Percentiles rank a stretch among this genome's conserved stretches.
Conservation (phyloP, 1,140 invertebrate species). For the Theocolax elegans region DNA sequence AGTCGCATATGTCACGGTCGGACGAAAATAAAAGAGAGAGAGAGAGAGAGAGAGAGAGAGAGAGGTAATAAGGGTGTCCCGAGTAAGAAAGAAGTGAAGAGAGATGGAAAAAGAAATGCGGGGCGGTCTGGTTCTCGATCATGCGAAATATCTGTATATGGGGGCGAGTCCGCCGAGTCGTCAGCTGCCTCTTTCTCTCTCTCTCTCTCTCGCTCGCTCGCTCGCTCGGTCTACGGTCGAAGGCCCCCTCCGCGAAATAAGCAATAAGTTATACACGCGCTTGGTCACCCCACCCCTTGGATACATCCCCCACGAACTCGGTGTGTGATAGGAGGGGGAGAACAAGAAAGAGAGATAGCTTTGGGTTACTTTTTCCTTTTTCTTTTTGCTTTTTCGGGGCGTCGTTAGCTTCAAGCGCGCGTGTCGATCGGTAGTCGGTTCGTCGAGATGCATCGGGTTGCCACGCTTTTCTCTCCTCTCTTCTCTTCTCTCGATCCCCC, state of each 20-base stretch:
- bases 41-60: not conserved
- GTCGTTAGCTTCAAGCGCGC: slow-evolving; percentile 43
- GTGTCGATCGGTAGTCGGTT: slow-evolving; percentile 52
- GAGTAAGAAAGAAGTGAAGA: not conserved
- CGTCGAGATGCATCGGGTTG: slow-evolving; percentile 50
- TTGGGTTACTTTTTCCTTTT: no score
- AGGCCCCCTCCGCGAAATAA: slow-evolving; percentile 62
- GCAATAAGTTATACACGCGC: slow-evolving; percentile 65
- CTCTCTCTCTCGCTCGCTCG: slow-evolving; percentile 20
- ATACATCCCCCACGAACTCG: no score
- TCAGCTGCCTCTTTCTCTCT: slow-evolving; percentile 61
- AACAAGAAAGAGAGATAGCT: no score
- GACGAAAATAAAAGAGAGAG: not conserved
- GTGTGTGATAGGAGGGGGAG: no score
- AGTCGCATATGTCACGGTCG: not conserved
- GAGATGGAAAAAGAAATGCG: not conserved
- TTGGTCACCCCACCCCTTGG: slow-evolving; percentile 44
- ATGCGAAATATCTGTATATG: slow-evolving; percentile 63
- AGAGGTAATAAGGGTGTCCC: no score
- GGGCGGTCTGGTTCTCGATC: slow-evolving; percentile 55
- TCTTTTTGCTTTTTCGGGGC: no score
- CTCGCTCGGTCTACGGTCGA: no score
- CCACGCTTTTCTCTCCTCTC: slow-evolving; percentile 7
- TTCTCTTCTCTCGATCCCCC: slow-evolving; percentile 6
- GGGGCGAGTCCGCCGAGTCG: slow-evolving; percentile 44